Evolutionary conservation across 2,113 vertebrate species (phyloP).

Genomic region (Pleuronectes platessa): DNA sequence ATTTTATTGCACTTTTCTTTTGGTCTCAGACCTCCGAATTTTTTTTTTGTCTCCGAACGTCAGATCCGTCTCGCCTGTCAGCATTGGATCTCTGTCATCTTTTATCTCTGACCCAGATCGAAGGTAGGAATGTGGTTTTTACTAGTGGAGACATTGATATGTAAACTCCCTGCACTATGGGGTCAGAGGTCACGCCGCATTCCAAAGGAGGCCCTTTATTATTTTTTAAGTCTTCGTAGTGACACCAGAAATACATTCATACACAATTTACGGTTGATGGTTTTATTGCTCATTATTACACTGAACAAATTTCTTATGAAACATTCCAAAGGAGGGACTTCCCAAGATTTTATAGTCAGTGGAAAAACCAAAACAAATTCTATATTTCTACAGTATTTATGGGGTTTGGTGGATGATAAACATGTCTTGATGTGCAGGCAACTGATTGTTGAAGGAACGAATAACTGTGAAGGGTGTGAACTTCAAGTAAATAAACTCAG

Average conservation of each 20-base stretch:
- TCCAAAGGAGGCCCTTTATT: slow-evolving; percentile 61
- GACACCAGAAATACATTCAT: slow-evolving; percentile 53
- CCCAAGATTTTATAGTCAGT: neutral
- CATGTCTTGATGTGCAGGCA: neutral
- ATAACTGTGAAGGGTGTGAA: neutral
- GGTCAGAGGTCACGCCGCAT: slow-evolving; percentile 68
- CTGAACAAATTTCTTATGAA: slow-evolving; percentile 16
- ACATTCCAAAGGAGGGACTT: slow-evolving; percentile 1
- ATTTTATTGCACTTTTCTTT: slow-evolving; percentile 35
- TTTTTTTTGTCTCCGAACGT: slow-evolving; percentile 12
- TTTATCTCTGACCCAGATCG: slow-evolving; percentile 72
- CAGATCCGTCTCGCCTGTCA: slow-evolving; percentile 50
- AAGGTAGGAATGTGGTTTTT: slow-evolving; percentile 73
- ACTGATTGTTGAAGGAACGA: neutral
- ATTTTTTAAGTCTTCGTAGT: slow-evolving; percentile 46
- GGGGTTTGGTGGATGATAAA: neutral
- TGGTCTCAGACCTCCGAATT: neutral
- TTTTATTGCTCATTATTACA: slow-evolving; percentile 39
- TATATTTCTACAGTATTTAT: neutral
- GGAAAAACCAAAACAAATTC: neutral
- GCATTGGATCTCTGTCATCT: slow-evolving; percentile 55
- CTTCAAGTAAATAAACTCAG: neutral
- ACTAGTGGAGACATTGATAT: slow-evolving; percentile 71
- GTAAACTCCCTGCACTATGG: slow-evolving; percentile 68
- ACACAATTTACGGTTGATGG: slow-evolving; percentile 32